phyloP scores from a whole-genome alignment of 2,888 invertebrate genomes.

The Acronicta alni region DNA sequence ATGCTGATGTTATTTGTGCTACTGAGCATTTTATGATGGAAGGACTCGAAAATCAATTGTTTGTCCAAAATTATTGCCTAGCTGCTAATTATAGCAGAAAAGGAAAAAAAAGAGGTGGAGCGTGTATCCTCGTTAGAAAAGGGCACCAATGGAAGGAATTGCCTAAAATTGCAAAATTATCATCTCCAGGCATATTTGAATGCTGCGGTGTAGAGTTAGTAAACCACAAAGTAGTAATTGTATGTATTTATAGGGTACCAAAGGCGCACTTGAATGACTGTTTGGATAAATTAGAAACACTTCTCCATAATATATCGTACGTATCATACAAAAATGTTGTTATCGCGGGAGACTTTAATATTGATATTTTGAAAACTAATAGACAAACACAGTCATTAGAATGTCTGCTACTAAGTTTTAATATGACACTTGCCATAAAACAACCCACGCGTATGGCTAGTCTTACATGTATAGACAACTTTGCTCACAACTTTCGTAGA shows the following conservation, averaged over 20 bases:
- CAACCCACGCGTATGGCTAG: background rate
- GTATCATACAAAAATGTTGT: background rate
- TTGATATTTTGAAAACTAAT: background rate
- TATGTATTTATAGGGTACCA: background rate
- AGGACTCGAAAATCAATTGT: background rate
- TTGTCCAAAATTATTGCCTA: background rate
- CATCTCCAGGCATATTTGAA: background rate
- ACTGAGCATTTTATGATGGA: background rate
- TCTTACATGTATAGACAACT: too few relatives aligned
- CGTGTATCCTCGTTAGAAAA: background rate
- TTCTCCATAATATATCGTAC: background rate
- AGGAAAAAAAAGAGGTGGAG: background rate
- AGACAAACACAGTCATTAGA: background rate
- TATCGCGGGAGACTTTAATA: too few relatives aligned
- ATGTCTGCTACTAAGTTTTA: background rate
- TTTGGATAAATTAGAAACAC: background rate
- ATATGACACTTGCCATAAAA: background rate
- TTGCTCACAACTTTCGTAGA: background rate
- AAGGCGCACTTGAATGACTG: background rate
- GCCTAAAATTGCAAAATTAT: background rate
- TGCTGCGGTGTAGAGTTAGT: background rate
- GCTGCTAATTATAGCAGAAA: background rate
- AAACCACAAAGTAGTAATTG: background rate
- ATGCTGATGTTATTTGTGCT: background rate
- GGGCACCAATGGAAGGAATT: constrained; percentile 1